Evolutionary conservation across 2,888 invertebrate species (phyloP).

Genomic region (Drosophila anomelani): DNA sequence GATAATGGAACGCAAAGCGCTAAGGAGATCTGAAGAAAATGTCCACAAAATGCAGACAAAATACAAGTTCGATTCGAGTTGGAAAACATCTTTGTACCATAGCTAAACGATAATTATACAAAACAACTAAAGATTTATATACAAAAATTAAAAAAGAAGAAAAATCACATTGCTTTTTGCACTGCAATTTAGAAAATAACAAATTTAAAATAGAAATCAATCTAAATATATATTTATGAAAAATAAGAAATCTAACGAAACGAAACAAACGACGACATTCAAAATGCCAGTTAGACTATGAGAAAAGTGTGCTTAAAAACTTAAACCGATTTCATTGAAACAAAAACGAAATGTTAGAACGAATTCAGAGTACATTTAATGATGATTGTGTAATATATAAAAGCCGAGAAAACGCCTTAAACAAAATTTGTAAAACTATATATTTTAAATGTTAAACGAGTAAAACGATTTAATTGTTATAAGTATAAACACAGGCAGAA

Average conservation of each 20-base stretch:
- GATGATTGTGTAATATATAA: conserved; percentile 55
- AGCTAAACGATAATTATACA: conserved; percentile 53
- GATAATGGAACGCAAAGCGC: conserved; percentile 21
- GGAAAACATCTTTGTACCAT: conserved; percentile 35
- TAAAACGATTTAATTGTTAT: conserved; percentile 74
- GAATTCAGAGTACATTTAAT: conserved; percentile 46
- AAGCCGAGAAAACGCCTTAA: conserved; percentile 76
- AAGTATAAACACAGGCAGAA: conserved; percentile 58
- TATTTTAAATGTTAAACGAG: conserved; percentile 64
- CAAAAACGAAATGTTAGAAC: conserved; percentile 35
- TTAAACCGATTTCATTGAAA: conserved; percentile 43
- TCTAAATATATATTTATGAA: conserved; percentile 33
- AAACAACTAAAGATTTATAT: conserved; percentile 49
- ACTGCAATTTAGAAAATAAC: conserved; percentile 52
- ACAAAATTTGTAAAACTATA: conserved; percentile 73
- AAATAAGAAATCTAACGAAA: conserved; percentile 33
- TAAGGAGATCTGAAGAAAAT: conserved; percentile 10
- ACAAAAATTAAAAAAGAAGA: background rate
- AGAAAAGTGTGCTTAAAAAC: conserved; percentile 67
- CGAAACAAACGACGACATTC: conserved; percentile 47
- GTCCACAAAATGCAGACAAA: conserved; percentile 15
- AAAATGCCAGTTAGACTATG: conserved; percentile 64
- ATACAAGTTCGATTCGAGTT: conserved; percentile 57
- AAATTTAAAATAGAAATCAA: conserved; percentile 43
- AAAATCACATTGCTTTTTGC: conserved; percentile 44